Percentiles rank a stretch among this genome's conserved stretches.
Evolutionary conservation across 2,113 vertebrate genomes (phyloP).

Genomic region (Agapornis roseicollis): DNA sequence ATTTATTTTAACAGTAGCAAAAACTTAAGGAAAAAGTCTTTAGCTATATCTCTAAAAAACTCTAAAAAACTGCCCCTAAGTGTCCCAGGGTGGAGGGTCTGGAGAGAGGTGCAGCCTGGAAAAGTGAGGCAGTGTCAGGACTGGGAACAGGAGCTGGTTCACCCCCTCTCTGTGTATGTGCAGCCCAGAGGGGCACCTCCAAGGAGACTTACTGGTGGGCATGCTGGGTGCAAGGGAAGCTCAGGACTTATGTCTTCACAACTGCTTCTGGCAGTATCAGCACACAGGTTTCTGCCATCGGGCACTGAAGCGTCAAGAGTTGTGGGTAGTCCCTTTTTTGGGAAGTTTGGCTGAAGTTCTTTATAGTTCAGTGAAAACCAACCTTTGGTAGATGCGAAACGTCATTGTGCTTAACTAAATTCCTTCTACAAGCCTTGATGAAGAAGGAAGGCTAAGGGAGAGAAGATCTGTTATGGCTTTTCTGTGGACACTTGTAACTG

Average conservation of each 20-base stretch:
- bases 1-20: background rate
- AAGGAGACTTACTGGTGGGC: background rate
- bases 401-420: background rate
- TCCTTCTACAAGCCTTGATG: background rate
- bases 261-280: background rate
- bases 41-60: background rate
- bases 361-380: background rate
- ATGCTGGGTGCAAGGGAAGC: background rate
- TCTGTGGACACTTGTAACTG: background rate
- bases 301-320: fast-evolving
- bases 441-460: background rate
- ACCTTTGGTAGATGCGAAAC: background rate
- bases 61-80: background rate
- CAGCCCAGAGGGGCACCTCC: background rate
- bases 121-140: background rate
- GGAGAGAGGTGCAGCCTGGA: background rate
- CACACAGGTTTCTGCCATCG: fast-evolving
- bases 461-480: background rate
- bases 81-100: background rate
- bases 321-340: background rate
- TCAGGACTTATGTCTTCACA: fast-evolving
- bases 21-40: background rate
- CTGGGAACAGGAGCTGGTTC: background rate
- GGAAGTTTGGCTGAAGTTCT: background rate
- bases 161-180: fast-evolving